Conservation (phyloP, 2,797 vertebrate species). For the Tapera naevia region DNA sequence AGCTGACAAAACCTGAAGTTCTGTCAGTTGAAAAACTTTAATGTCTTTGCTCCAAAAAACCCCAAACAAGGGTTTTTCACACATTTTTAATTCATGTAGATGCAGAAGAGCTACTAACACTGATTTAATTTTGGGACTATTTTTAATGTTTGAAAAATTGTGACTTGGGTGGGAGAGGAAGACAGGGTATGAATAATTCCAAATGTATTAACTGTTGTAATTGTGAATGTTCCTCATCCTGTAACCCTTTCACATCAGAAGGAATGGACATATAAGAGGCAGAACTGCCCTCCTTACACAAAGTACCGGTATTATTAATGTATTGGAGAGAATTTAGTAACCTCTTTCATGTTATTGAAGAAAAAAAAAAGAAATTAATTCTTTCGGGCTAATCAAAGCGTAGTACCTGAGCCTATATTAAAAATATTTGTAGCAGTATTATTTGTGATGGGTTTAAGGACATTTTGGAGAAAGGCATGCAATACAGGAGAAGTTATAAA, state of each 20-base stretch:
- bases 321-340: not conserved
- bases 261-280: not conserved
- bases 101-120: not conserved
- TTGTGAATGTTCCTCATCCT: rapidly evolving
- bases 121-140: not conserved
- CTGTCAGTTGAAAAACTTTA: not conserved
- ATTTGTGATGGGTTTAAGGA: not conserved
- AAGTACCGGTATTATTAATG: not conserved
- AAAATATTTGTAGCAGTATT: not conserved
- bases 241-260: not conserved
- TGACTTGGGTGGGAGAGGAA: not conserved
- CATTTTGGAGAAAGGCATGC: not conserved
- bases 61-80: rapidly evolving
- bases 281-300: not conserved
- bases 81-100: not conserved
- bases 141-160: not conserved
- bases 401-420: not conserved
- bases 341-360: not conserved
- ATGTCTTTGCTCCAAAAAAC: not conserved
- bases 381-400: not conserved
- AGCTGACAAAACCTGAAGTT: not conserved
- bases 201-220: not conserved
- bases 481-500: not conserved
- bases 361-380: not conserved
- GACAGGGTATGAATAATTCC: not conserved